Conservation (phyloP, 1,140 invertebrate species). For the Drosophila santomea region DNA sequence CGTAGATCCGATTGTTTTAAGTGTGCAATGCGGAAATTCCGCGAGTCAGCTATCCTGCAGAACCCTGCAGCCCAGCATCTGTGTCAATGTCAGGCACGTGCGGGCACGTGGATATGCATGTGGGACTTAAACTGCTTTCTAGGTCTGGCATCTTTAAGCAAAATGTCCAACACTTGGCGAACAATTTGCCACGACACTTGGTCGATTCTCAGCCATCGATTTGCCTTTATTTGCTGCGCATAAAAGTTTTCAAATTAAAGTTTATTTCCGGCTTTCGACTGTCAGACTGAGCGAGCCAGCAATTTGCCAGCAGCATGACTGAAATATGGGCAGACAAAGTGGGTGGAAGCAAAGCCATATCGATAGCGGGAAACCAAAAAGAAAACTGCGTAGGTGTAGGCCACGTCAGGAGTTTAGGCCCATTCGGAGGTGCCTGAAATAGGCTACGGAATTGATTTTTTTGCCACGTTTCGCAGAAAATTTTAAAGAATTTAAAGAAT, state of each 20-base stretch:
- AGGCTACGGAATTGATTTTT: slow-evolving; percentile 16
- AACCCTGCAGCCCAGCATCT: slow-evolving; percentile 50
- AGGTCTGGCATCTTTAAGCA: slow-evolving; percentile 64
- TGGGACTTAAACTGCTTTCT: slow-evolving; percentile 46
- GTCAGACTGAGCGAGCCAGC: slow-evolving; percentile 49
- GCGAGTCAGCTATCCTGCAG: slow-evolving; percentile 15
- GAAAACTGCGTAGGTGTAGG: slow-evolving; percentile 8
- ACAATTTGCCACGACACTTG: slow-evolving; percentile 68
- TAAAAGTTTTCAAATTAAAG: slow-evolving; percentile 79
- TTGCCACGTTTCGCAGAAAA: slow-evolving; percentile 19
- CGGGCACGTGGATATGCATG: slow-evolving; percentile 56
- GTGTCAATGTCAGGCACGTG: slow-evolving; percentile 80
- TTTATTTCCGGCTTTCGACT: slow-evolving; percentile 60
- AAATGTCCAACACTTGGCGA: slow-evolving; percentile 73
- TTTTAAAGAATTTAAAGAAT: too few relatives aligned
- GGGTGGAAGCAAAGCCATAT: slow-evolving; percentile 18
- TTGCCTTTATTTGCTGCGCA: slow-evolving; percentile 52
- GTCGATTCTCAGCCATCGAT: slow-evolving; percentile 59
- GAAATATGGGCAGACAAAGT: slow-evolving; percentile 17
- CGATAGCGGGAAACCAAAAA: slow-evolving; percentile 14
- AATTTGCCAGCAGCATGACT: slow-evolving; percentile 44
- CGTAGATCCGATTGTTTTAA: neutral
- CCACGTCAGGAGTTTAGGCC: neutral
- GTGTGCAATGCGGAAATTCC: slow-evolving; percentile 9
- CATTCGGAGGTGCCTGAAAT: neutral